phyloP scores from a whole-genome alignment of 1,140 invertebrate genomes.

The Diprion similis region DNA sequence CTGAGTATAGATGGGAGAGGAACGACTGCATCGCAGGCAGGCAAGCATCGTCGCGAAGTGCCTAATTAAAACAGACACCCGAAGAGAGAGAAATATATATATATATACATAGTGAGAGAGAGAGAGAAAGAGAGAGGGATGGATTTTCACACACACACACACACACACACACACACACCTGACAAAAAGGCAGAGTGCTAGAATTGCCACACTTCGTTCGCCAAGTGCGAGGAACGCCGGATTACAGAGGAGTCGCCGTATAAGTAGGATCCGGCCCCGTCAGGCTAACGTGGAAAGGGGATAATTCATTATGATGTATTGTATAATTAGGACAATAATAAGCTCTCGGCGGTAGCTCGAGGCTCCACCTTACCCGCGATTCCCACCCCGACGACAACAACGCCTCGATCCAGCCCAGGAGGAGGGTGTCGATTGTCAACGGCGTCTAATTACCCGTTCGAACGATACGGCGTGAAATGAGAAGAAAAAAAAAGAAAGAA shows the following conservation, averaged over 20 bases:
- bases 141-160: not conserved
- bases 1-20: constrained; percentile 46
- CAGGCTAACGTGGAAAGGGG: constrained; percentile 1
- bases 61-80: constrained; percentile 63
- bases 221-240: constrained; percentile 53
- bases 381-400: not conserved
- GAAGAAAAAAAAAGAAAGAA: too few species aligned
- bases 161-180: constrained; percentile 20
- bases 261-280: too few species aligned
- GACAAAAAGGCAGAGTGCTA: constrained; percentile 57
- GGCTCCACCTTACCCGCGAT: constrained; percentile 45
- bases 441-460: not conserved
- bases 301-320: constrained; percentile 54
- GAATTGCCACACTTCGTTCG: constrained; percentile 60
- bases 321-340: constrained; percentile 64
- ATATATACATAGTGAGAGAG: too few species aligned
- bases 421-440: not conserved
- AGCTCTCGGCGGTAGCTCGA: constrained; percentile 47
- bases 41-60: constrained; percentile 49
- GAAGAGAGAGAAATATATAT: constrained; percentile 50
- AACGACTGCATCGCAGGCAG: constrained; percentile 24
- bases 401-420: not conserved
- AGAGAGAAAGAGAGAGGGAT: not conserved
- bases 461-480: too few species aligned
- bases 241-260: constrained; percentile 14